Base-by-base conservation (phyloP, 2,797 vertebrate species). In the Peromyscus aztecus region DNA sequence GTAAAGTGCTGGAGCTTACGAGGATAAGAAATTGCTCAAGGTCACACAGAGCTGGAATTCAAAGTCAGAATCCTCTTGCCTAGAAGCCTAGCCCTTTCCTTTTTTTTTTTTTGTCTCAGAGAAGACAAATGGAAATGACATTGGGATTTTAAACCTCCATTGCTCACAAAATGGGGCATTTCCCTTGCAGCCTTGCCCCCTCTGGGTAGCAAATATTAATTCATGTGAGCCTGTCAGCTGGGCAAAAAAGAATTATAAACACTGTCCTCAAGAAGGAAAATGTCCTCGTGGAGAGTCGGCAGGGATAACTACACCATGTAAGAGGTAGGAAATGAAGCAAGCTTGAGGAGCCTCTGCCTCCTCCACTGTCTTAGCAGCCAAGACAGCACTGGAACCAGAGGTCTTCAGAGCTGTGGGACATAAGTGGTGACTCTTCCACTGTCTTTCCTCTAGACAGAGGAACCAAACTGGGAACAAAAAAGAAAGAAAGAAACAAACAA, bases 81-180 rank as follows among this genome's bases (percentile, higher is more conserved):
- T 65, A 0, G 61, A 94, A 94, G 19, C 3, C 61, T 12, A 19
- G 14, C 49, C 52, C 17, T 90, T 93, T 71, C 21, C 29, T 16
- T 37, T 78, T 34, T 73, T 31, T 52, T 23, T 43, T 57, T 37
- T 19, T 16, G 34, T 17, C 77, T 78, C 80, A 65, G 40, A 94
- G 71, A 89, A 84, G 34, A 43, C 24, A 92, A 95, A 40, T 40
- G 24, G 21, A 92, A 49, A 55, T 40, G 69, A 57, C 34, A 55
- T 69, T 67, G 16, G 76, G 31, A 87, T 87, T 75, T 84, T 90
- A 86, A 96, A 67, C 24, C 29, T 92, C 63, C 10, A 14, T 61
- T 94, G 55, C 12, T 94, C 80, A 73, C 61, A 95, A 94, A 90
- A 95, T 24, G 9, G 49, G 75, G n/a, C 69, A 83, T 65, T 92